Evolutionary conservation across 2,888 invertebrate genomes (phyloP).

Genomic region (Phaedon cochleariae): DNA sequence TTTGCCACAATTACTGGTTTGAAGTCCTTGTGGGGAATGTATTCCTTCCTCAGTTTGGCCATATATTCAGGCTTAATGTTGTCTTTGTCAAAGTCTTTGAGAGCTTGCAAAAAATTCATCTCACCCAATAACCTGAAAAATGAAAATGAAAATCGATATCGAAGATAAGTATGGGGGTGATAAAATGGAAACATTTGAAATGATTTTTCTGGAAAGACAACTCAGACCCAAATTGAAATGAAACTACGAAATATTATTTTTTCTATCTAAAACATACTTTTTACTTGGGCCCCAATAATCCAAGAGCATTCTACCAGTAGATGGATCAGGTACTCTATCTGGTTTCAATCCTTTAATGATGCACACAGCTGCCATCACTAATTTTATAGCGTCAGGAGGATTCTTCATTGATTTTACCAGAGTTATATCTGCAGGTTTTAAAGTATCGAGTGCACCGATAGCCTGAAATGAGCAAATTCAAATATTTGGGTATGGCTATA

Average conservation of each 20-base stretch:
- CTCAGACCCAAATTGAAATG: no score
- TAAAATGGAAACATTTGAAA: background rate
- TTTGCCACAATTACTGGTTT: conserved; percentile 83
- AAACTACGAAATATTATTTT: no score
- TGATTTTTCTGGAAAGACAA: no score
- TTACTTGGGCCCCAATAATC: conserved; percentile 91
- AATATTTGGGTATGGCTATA: background rate
- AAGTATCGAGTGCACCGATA: conserved; percentile 79
- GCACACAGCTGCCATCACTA: conserved; percentile 92
- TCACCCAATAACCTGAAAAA: conserved; percentile 73
- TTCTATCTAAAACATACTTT: conserved; percentile 47
- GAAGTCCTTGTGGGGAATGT: conserved; percentile 78
- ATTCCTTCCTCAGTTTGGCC: conserved; percentile 79
- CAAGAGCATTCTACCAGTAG: conserved; percentile 72
- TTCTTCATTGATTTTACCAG: conserved; percentile 90
- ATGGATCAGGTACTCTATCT: conserved; percentile 78
- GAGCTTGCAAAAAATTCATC: conserved; percentile 77
- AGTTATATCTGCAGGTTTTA: conserved; percentile 86
- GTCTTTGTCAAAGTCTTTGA: conserved; percentile 86
- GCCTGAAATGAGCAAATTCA: conserved; percentile 55
- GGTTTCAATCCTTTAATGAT: conserved; percentile 84
- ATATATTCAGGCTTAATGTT: conserved; percentile 79
- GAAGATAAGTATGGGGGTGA: background rate
- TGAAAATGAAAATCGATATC: background rate
- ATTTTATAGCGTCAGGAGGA: conserved; percentile 82